A percentile compares a stretch with the other conserved stretches of the same genome.
Evolutionary conservation across 2,797 vertebrate genomes (phyloP).

Genomic region (Chaunax sp.): DNA sequence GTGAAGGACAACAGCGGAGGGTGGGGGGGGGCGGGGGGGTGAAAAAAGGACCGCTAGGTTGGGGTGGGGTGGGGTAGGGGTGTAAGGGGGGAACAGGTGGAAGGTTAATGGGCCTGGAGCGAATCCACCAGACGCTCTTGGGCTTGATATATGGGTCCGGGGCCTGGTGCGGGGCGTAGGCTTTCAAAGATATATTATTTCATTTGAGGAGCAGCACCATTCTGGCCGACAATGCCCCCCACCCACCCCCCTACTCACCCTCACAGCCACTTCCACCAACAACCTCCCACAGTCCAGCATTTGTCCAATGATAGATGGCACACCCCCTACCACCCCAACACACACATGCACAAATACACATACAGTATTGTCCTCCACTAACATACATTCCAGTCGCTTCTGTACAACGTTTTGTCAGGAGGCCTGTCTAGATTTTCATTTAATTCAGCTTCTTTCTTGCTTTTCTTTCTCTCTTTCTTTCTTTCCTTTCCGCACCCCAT

Average conservation of each 20-base stretch:
- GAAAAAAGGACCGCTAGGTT: constrained; percentile 88
- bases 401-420: constrained; percentile 57
- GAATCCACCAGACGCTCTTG: constrained; percentile 95
- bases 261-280: constrained; percentile 39
- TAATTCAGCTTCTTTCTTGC: constrained; percentile 5
- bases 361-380: constrained; percentile 18
- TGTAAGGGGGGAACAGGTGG: constrained; percentile 97
- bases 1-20: constrained; percentile 93
- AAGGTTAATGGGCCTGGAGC: constrained; percentile 99
- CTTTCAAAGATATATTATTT: constrained; percentile 99
- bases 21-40: constrained; percentile 87
- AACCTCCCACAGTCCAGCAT: constrained; percentile 79
- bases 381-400: constrained; percentile 84
- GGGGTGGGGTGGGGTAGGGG: constrained; percentile 85
- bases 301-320: constrained; percentile 99
- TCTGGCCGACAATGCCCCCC: constrained; percentile 82
- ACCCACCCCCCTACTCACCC: neutral
- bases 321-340: constrained; percentile 58
- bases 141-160: constrained; percentile 98
- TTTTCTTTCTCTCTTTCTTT: constrained; percentile 1
- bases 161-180: constrained; percentile 94
- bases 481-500: neutral
- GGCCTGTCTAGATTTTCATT: constrained; percentile 1
- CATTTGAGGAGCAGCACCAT: constrained; percentile 98
- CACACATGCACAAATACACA: constrained; percentile 39